Evolutionary conservation across 92 coral and sea anemone species (phyloP), one percentile per base, ranked within the genome.

Genomic region (Hydrozoanthus gracilis): DNA sequence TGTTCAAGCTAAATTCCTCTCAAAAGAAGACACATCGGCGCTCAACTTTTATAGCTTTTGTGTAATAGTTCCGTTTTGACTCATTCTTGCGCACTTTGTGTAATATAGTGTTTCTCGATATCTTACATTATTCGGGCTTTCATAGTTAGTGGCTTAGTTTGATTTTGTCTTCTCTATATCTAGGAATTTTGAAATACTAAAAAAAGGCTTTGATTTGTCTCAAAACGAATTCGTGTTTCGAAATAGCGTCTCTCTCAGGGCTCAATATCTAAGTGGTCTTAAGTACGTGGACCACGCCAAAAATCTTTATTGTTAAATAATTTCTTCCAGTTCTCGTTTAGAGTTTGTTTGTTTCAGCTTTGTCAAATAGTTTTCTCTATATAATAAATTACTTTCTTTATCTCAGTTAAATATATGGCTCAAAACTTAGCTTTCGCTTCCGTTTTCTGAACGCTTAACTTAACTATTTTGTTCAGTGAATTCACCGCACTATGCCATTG

Each of bases 301-400:
- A 27, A 78, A 78, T 48, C 48, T 64, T 67, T 15, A 9, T 46
- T 52, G 45, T 17, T 61, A 61, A 78, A 61, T 44, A 60, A 58
- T 55, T 7, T 64, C 71, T 80, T 80, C 85, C 85, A n/a, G 17
- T 46, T 80, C 85, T 80, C 74, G 73, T 80, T 65, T 27, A 27
- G 39, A 64, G 16, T 70, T 79, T 80, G 85, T 80, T 65, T 80
- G 73, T 80, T 80, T 80, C 85, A 80, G 73, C 45, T 80, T 65
- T 49, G 39, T 65, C 74, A 65, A 80, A 80, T 65, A 80, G 85
- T 17, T 80, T 78, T 80, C 58, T 65, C 58, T 48, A 48, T 64
- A 48, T 61, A 62, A 80, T 80, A 80, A 78, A 61, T 78, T 60
- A 15, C 69, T 60, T 78, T 78, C 83, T 78, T 49, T 73, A 5